Evolutionary conservation across 2,113 vertebrate genomes (phyloP).

Genomic region (Anguilla japonica): DNA sequence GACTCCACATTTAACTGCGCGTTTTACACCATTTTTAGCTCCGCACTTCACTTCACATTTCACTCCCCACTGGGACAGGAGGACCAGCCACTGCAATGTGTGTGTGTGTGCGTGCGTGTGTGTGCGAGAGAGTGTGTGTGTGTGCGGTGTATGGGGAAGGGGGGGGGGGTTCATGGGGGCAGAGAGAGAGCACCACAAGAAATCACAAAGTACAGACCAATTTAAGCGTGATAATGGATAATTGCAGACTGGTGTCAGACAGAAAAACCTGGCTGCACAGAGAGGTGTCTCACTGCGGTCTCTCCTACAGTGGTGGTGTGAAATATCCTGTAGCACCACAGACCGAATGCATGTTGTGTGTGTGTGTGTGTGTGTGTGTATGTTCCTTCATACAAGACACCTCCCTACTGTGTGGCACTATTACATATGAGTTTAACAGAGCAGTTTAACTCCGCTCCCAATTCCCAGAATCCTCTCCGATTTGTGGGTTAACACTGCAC

Average conservation of each 20-base stretch:
- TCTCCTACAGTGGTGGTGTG: not conserved
- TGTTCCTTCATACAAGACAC: too few relatives aligned
- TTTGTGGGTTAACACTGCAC: not conserved
- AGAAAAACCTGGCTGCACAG: not conserved
- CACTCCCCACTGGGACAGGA: not conserved
- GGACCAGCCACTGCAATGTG: not conserved
- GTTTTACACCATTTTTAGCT: not conserved
- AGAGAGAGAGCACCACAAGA: not conserved
- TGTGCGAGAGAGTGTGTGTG: too few relatives aligned
- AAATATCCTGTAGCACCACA: not conserved
- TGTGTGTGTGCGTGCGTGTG: too few relatives aligned
- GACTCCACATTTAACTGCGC: not conserved
- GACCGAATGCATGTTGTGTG: not conserved
- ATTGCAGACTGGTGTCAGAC: too few relatives aligned
- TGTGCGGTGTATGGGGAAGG: too few relatives aligned
- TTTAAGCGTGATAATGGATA: too few relatives aligned
- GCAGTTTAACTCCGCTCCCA: too few relatives aligned
- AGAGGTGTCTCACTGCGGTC: not conserved
- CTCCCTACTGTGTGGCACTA: too few relatives aligned
- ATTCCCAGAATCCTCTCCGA: too few relatives aligned
- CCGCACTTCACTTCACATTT: not conserved
- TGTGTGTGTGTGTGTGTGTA: not conserved
- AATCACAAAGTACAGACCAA: too few relatives aligned
- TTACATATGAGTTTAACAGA: too few relatives aligned
- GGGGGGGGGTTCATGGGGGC: too few relatives aligned